These are phyloP conservation scores for Lordiphosa clarofinis DNA, from an alignment of 1,140 invertebrate species.

Conservation along the genomic window DNA sequence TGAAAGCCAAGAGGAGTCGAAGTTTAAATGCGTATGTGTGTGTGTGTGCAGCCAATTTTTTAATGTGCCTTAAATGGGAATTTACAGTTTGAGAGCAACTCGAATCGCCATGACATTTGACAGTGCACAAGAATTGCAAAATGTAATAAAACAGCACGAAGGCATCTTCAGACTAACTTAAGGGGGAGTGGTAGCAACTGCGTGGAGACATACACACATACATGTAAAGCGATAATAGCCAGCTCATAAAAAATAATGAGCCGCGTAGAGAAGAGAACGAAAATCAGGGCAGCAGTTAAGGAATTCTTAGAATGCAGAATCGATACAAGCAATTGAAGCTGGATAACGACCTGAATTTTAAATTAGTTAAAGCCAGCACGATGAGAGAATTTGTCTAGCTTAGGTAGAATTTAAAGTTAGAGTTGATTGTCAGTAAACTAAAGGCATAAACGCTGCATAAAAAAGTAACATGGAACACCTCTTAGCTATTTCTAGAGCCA, in stretches of 20 bases:
- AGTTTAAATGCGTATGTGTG: conserved; percentile 25
- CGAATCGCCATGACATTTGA: conserved; percentile 1
- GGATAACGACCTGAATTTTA: conserved; percentile 8
- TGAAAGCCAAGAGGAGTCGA: neutral
- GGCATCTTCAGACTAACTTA: neutral
- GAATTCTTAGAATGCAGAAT: conserved; percentile 36
- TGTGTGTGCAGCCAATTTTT: conserved; percentile 37
- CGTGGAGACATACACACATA: conserved; percentile 14
- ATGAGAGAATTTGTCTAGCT: neutral
- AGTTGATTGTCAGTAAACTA: too few species aligned
- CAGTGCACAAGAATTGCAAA: conserved; percentile 28
- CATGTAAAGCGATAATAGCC: conserved; percentile 62
- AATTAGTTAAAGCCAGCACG: conserved; percentile 2
- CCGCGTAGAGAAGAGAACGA: conserved; percentile 10
- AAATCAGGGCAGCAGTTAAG: conserved; percentile 35
- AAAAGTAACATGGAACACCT: too few species aligned
- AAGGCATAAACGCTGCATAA: too few species aligned
- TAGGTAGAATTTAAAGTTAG: too few species aligned
- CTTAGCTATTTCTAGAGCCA: too few species aligned
- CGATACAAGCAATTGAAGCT: conserved; percentile 29
- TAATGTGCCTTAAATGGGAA: conserved; percentile 62
- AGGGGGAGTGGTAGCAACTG: neutral
- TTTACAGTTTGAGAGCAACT: conserved; percentile 54
- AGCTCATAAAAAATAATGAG: conserved; percentile 69
- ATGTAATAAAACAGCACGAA: conserved; percentile 17